Evolutionary conservation across 2,888 invertebrate genomes (phyloP).

Genomic region (Gerris lacustris): DNA sequence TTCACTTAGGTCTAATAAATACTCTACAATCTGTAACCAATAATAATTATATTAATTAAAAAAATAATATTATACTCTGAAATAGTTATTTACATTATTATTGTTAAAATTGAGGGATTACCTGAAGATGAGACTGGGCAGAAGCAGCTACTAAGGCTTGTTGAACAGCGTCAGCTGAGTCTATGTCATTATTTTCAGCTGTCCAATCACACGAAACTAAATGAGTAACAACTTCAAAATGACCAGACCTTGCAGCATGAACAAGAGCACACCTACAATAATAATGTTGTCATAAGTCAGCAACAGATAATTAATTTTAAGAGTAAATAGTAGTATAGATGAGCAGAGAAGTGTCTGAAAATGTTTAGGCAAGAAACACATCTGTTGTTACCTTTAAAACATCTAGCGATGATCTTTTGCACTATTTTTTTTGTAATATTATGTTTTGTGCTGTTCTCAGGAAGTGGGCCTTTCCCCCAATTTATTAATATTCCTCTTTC

Average conservation of each 20-base stretch:
- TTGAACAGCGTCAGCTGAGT: constrained; percentile 64
- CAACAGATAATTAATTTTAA: background rate
- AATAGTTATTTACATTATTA: too few species aligned
- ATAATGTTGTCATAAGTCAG: background rate
- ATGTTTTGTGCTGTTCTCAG: too few species aligned
- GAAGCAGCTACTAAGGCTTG: constrained; percentile 82
- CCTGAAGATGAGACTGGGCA: constrained; percentile 68
- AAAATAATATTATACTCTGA: background rate
- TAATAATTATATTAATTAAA: background rate
- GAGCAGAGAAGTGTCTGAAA: too few species aligned
- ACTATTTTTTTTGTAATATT: too few species aligned
- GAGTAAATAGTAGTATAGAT: too few species aligned
- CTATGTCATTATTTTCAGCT: constrained; percentile 44
- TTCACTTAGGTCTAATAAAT: constrained; percentile 73
- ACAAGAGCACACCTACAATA: constrained; percentile 57
- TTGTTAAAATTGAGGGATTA: constrained; percentile 29
- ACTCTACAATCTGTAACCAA: constrained; percentile 60
- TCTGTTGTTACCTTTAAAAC: too few species aligned
- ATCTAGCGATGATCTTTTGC: too few species aligned
- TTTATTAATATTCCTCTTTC: too few species aligned
- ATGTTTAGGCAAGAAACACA: too few species aligned
- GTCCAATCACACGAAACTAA: constrained; percentile 79
- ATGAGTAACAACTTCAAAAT: constrained; percentile 74
- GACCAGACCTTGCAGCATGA: constrained; percentile 80
- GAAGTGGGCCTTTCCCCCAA: too few species aligned